Evolutionary conservation across 2,797 vertebrate genomes (phyloP).

Genomic region (Spheniscus humboldti): DNA sequence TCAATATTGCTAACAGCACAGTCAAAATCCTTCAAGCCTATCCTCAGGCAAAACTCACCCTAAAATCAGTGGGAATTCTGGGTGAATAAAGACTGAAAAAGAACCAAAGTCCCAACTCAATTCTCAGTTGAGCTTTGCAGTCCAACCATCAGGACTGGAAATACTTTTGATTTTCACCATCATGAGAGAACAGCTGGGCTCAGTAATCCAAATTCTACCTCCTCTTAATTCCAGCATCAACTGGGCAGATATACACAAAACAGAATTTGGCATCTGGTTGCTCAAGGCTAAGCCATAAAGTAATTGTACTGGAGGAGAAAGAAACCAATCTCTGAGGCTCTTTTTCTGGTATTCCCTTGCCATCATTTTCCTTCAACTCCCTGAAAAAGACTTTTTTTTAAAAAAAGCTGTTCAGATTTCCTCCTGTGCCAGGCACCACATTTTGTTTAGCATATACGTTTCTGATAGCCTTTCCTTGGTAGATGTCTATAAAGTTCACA

Average conservation of each 20-base stretch:
- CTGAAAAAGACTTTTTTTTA: neutral
- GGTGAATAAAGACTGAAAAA: neutral
- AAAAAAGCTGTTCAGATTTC: neutral
- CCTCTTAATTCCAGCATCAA: neutral
- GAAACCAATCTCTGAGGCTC: neutral
- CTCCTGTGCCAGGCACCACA: neutral
- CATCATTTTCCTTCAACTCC: neutral
- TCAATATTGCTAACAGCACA: neutral
- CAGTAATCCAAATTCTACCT: neutral
- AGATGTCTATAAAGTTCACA: conserved; percentile 16
- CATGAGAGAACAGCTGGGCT: neutral
- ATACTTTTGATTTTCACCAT: neutral
- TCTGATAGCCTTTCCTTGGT: neutral
- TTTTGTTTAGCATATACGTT: neutral
- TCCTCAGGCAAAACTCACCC: neutral
- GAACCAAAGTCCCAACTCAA: neutral
- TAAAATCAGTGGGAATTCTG: neutral
- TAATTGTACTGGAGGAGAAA: neutral
- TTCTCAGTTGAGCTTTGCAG: neutral
- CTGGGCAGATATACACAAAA: neutral
- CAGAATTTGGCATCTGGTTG: neutral
- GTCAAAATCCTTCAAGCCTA: neutral
- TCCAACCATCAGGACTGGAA: neutral
- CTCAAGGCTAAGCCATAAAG: neutral
- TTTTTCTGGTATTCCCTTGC: neutral